These are phyloP conservation scores for Chaetophractus vellerosus DNA, from an alignment of 2,797 vertebrate species.

Conservation along the genomic window DNA sequence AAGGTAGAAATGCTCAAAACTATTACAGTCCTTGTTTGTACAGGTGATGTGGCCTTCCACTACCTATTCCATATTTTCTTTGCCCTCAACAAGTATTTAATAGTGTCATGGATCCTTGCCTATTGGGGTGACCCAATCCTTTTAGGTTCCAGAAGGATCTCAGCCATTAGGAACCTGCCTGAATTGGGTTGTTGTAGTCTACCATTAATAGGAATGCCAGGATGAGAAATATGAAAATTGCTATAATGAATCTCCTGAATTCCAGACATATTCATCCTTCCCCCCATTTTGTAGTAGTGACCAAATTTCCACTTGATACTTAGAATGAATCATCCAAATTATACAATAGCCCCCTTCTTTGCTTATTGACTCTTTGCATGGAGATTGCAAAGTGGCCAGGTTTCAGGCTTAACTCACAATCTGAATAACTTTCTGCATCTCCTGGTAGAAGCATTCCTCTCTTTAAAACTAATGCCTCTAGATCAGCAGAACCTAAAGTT, in stretches of 20 bases:
- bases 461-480: background rate
- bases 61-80: background rate
- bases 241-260: too few relatives aligned
- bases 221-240: background rate
- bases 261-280: background rate
- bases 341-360: background rate
- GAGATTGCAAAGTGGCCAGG: background rate
- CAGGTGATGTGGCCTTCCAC: background rate
- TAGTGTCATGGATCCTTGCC: background rate
- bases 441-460: too few relatives aligned
- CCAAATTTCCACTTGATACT: background rate
- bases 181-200: constrained; percentile 25
- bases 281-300: background rate
- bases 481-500: background rate
- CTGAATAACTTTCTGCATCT: too few relatives aligned
- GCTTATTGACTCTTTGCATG: background rate
- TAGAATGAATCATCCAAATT: background rate
- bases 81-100: background rate
- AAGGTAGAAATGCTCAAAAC: background rate
- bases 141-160: background rate
- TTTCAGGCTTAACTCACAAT: too few relatives aligned
- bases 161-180: background rate
- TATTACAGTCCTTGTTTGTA: background rate
- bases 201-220: background rate
- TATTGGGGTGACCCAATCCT: background rate